A percentile compares a stretch with the other conserved stretches of the same genome.
Conservation (phyloP, 2,113 vertebrate genomes). For the Pristiophorus japonicus region DNA sequence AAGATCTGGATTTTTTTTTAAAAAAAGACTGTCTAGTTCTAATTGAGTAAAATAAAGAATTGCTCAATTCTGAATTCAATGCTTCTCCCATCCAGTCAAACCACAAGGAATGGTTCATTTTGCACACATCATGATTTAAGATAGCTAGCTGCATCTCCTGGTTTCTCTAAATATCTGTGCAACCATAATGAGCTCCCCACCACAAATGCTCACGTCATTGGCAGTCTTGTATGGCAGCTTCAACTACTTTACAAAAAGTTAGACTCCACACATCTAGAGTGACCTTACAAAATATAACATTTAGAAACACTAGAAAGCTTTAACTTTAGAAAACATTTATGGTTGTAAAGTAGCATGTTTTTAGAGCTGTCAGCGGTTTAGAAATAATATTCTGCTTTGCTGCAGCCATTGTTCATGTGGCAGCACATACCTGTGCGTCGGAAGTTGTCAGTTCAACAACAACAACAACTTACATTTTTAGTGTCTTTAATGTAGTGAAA, state of each 20-base stretch:
- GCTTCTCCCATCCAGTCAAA: background rate
- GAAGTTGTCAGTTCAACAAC: no score
- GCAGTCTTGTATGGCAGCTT: background rate
- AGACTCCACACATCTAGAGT: background rate
- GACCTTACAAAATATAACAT: constrained; percentile 8
- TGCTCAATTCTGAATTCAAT: background rate
- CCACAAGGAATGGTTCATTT: constrained; percentile 16
- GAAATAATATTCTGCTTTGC: no score
- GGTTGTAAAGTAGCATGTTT: no score
- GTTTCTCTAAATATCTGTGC: background rate
- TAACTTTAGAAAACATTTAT: no score
- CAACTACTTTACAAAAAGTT: constrained; percentile 6
- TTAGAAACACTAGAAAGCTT: no score
- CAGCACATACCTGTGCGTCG: no score
- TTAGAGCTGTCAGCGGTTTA: no score
- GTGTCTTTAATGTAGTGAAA: no score
- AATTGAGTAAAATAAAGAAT: background rate
- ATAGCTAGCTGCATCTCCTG: background rate
- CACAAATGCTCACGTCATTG: background rate
- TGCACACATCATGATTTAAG: background rate
- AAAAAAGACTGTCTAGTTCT: background rate
- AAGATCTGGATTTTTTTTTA: background rate
- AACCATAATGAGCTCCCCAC: background rate
- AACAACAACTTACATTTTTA: no score
- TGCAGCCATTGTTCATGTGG: no score